Percentiles rank a stretch among this genome's conserved stretches.
These are phyloP conservation scores for Ctenopoma kingsleyae DNA, from an alignment of 2,797 vertebrate species.

Conservation along the genomic window DNA sequence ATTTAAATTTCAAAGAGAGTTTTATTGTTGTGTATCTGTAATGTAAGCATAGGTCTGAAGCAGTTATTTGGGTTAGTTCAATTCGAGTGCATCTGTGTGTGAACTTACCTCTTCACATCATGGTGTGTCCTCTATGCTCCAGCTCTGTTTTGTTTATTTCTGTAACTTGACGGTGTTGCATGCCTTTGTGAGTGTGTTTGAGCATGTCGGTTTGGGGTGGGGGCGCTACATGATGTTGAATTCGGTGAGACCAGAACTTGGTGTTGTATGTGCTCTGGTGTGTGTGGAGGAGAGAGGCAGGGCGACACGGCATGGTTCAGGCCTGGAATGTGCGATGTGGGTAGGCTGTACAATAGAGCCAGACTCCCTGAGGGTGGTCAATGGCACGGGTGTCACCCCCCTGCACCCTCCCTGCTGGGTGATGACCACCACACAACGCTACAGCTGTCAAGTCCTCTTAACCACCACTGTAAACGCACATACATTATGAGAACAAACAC, in stretches of 20 bases:
- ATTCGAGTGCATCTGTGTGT: constrained; percentile 9
- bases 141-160: constrained; percentile 38
- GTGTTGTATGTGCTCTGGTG: constrained; percentile 53
- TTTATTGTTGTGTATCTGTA: background rate
- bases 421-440: constrained; percentile 71
- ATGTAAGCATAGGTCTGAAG: background rate
- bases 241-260: constrained; percentile 50
- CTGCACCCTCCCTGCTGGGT: constrained; percentile 76
- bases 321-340: constrained; percentile 79
- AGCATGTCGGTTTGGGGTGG: constrained; percentile 23
- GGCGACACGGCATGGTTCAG: constrained; percentile 60
- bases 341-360: constrained; percentile 78
- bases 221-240: constrained; percentile 37
- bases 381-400: constrained; percentile 77
- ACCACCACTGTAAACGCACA: constrained; percentile 56
- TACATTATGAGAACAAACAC: constrained; percentile 26
- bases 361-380: constrained; percentile 78
- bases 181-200: constrained; percentile 51
- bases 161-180: constrained; percentile 30
- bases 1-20: background rate
- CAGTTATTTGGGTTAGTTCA: background rate
- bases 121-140: constrained; percentile 30
- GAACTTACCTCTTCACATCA: constrained; percentile 18
- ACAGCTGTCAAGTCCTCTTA: constrained; percentile 82
- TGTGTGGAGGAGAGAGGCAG: constrained; percentile 44